These are phyloP conservation scores for Parapsyche elsis DNA, from an alignment of 1,140 invertebrate species.

Conservation along the genomic window DNA sequence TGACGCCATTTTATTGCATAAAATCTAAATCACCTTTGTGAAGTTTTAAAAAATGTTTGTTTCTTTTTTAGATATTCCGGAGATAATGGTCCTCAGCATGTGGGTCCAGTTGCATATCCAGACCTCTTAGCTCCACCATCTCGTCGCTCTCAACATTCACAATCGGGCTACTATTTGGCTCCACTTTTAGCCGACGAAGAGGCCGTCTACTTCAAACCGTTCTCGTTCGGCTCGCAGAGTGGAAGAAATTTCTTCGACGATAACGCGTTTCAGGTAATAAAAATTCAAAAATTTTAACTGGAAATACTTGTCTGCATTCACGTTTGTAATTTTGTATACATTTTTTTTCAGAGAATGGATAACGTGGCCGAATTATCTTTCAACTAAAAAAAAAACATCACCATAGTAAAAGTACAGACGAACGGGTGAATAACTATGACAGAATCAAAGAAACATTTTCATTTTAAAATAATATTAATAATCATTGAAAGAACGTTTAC, in stretches of 20 bases:
- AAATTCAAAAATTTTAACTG: slow-evolving; percentile 1
- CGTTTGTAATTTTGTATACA: too few species aligned
- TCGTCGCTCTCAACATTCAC: slow-evolving; percentile 45
- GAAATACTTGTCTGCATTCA: neutral
- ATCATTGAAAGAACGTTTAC: too few species aligned
- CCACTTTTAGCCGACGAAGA: slow-evolving; percentile 21
- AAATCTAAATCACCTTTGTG: slow-evolving; percentile 6
- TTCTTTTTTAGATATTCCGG: slow-evolving; percentile 56
- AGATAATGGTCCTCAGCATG: slow-evolving; percentile 52
- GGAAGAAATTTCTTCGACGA: slow-evolving; percentile 44
- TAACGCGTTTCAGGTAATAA: slow-evolving; percentile 46
- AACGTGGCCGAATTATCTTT: slow-evolving; percentile 31
- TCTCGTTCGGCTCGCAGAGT: slow-evolving; percentile 32
- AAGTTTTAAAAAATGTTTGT: slow-evolving; percentile 48
- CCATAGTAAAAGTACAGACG: too few species aligned
- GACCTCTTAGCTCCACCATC: slow-evolving; percentile 60
- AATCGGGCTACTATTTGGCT: slow-evolving; percentile 8
- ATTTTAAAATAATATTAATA: too few species aligned
- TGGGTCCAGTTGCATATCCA: slow-evolving; percentile 58
- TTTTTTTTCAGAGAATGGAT: slow-evolving; percentile 52
- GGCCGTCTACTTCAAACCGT: slow-evolving; percentile 41
- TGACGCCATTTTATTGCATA: too few species aligned
- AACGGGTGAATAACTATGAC: too few species aligned
- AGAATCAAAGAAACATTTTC: too few species aligned
- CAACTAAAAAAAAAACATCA: slow-evolving; percentile 38